phyloP scores from a whole-genome alignment of 92 coral and sea anemone species.

The Zoanthus solanderi region DNA sequence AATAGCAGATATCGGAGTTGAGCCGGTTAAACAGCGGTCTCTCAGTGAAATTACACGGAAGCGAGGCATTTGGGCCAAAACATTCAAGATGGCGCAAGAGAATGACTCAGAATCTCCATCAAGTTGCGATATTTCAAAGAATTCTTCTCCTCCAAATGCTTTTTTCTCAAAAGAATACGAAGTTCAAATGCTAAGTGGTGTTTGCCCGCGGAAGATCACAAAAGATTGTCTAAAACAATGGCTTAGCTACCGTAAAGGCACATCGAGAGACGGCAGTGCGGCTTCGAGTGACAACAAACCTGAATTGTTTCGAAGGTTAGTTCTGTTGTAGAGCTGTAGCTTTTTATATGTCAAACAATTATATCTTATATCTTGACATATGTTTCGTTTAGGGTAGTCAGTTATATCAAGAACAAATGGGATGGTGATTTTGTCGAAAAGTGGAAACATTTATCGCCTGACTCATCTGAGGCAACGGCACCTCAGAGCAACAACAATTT shows the following conservation, averaged over 20 bases:
- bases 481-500: neutral
- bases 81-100: slow-evolving; percentile 4
- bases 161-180: slow-evolving; percentile 6
- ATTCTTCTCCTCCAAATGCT: slow-evolving; percentile 2
- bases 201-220: slow-evolving; percentile 22
- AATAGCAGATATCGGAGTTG: neutral
- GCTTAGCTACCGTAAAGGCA: slow-evolving; percentile 20
- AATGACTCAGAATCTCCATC: neutral
- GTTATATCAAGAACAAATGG: slow-evolving; percentile 19
- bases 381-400: neutral
- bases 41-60: slow-evolving; percentile 4
- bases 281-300: slow-evolving; percentile 23
- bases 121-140: neutral
- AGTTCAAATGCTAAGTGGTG: slow-evolving; percentile 16
- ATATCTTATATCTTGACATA: neutral
- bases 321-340: slow-evolving; percentile 19
- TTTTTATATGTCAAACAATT: neutral
- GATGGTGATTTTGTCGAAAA: slow-evolving; percentile 13
- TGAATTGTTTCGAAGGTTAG: slow-evolving; percentile 2
- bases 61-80: neutral
- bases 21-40: neutral
- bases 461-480: neutral
- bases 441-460: slow-evolving; percentile 34
- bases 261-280: slow-evolving; percentile 14
- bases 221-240: slow-evolving; percentile 30